Evolutionary conservation across 2,888 invertebrate genomes (phyloP).

Genomic region (Beris morrisii): DNA sequence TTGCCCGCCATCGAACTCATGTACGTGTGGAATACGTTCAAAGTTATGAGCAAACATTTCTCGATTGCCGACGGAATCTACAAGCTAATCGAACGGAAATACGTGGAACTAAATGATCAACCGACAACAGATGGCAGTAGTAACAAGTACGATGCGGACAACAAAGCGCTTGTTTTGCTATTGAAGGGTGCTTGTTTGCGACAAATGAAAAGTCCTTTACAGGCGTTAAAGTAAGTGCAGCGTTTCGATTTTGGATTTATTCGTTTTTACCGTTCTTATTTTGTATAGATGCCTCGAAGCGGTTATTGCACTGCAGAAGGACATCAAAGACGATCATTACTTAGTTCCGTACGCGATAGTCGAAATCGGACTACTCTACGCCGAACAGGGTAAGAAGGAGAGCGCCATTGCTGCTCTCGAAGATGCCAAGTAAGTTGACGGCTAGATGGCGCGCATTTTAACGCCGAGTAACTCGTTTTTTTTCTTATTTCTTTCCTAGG

Average conservation of each 20-base stretch:
- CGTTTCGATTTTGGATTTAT: slow-evolving; percentile 35
- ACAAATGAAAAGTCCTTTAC: slow-evolving; percentile 73
- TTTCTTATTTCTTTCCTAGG: slow-evolving; percentile 57
- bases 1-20: slow-evolving; percentile 86
- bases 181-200: slow-evolving; percentile 82
- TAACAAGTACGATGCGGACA: slow-evolving; percentile 64
- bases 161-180: slow-evolving; percentile 72
- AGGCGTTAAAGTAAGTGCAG: slow-evolving; percentile 70
- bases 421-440: slow-evolving; percentile 72
- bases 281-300: slow-evolving; percentile 45
- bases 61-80: slow-evolving; percentile 64
- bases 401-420: slow-evolving; percentile 73
- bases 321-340: slow-evolving; percentile 80
- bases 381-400: slow-evolving; percentile 67
- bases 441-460: not conserved
- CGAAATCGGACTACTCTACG: slow-evolving; percentile 81
- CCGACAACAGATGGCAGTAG: not conserved
- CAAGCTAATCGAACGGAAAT: slow-evolving; percentile 64
- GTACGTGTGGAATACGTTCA: slow-evolving; percentile 92
- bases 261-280: slow-evolving; percentile 19
- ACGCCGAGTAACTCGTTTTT: no score
- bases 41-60: slow-evolving; percentile 73
- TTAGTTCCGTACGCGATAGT: slow-evolving; percentile 83
- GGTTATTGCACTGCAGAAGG: slow-evolving; percentile 63
- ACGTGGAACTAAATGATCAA: slow-evolving; percentile 46